Percentiles rank a stretch among this genome's conserved stretches.
phyloP scores from a whole-genome alignment of 2,113 vertebrate genomes.

The Shinisaurus crocodilurus region DNA sequence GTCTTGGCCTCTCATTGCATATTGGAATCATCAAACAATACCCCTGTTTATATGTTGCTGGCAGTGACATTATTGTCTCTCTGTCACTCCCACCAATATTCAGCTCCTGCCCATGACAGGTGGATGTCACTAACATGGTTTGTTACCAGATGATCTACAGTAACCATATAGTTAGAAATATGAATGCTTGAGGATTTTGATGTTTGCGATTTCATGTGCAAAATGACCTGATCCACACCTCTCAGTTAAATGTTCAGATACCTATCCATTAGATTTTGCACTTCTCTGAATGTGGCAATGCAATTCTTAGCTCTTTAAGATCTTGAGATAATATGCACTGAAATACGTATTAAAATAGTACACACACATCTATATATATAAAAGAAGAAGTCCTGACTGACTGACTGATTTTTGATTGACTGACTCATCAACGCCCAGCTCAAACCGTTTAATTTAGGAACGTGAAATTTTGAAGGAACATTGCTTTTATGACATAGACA shows the following conservation, averaged over 20 bases:
- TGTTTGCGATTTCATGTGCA: background rate
- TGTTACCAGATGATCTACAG: background rate
- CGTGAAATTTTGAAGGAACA: no score
- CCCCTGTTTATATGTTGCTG: background rate
- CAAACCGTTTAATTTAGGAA: no score
- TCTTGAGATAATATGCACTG: background rate
- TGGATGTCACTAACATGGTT: background rate
- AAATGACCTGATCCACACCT: background rate
- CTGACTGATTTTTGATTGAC: no score
- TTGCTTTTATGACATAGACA: no score
- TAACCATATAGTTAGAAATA: background rate
- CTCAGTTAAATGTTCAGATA: background rate
- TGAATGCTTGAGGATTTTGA: background rate
- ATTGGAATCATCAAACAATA: background rate
- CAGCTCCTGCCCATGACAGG: background rate
- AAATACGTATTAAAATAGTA: no score
- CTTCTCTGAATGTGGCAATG: background rate
- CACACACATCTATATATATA: no score
- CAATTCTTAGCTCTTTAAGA: background rate
- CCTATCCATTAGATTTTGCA: no score
- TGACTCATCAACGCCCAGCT: no score
- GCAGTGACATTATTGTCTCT: background rate
- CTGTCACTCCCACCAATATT: background rate
- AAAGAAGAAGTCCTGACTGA: no score
- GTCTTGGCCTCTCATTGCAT: background rate